Evolutionary conservation across 1,140 invertebrate species (phyloP).

Genomic region (Oedothorax gibbosus): DNA sequence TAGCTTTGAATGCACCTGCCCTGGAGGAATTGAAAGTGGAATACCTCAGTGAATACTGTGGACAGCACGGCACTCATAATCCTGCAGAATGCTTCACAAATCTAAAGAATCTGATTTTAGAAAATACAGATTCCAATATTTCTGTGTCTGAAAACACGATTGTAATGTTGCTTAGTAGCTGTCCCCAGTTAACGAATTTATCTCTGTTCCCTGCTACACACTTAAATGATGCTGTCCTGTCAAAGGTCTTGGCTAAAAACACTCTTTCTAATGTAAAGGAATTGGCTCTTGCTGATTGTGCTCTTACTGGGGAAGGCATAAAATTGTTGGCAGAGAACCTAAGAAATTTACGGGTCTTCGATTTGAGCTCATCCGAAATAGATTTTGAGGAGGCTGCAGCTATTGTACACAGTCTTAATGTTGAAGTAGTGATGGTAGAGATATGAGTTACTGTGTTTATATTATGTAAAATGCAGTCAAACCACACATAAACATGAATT

Average conservation of each 20-base stretch:
- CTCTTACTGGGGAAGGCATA: slow-evolving; percentile 10
- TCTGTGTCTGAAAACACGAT: neutral
- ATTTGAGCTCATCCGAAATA: slow-evolving; percentile 26
- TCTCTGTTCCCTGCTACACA: neutral
- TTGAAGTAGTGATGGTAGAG: neutral
- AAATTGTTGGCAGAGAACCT: neutral
- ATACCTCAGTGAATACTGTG: slow-evolving; percentile 8
- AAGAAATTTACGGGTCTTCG: slow-evolving; percentile 15
- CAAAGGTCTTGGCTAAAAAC: slow-evolving; percentile 28
- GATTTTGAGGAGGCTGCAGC: slow-evolving; percentile 26
- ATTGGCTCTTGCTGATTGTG: slow-evolving; percentile 3
- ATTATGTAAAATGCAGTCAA: neutral
- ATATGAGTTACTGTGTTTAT: neutral
- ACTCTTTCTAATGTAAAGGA: slow-evolving; percentile 30
- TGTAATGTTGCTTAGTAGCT: neutral
- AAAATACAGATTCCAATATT: neutral
- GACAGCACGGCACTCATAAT: neutral
- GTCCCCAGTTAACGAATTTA: slow-evolving; percentile 8
- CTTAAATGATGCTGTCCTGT: slow-evolving; percentile 25
- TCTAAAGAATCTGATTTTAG: slow-evolving; percentile 18
- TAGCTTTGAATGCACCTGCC: slow-evolving; percentile 9
- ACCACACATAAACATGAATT: too few relatives aligned
- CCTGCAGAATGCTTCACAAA: neutral
- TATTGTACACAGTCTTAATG: slow-evolving; percentile 24
- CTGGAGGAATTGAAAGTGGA: slow-evolving; percentile 41